Base-by-base conservation (phyloP, 2,888 invertebrate genomes). In the Nephrocerus scutellatus region DNA sequence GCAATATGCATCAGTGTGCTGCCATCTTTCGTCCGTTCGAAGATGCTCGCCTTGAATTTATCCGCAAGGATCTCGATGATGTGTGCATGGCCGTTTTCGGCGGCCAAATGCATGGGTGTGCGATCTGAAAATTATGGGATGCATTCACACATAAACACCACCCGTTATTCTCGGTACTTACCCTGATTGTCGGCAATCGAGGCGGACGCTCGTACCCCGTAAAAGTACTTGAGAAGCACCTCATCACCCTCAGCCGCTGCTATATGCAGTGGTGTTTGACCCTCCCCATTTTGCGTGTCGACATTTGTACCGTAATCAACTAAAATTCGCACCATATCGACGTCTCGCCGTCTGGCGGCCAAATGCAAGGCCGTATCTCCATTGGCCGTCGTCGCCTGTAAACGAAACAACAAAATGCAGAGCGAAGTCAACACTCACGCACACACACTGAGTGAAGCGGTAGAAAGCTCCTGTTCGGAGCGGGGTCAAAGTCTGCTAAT, bases 1-100 rank as follows among this genome's bases (percentile, higher is more conserved):
- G 98, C 97, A 46, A 98, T 93, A 66, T 98, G 98, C 88, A 98
- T 93, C 46, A 98, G 72, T 0, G 98, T 98, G 58, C 91, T 93
- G 38, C 98, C 98, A 66, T 98, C 97, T 68, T 93, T 95, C 3
- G 96, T 96, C 47, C 97, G 74, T 68, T 95, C 92, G 62, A 90
- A 84, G 55, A 96, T 90, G 50, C 95, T 93, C 3, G 96, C 95
- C 66, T 91, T 91, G 72, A 95, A 97, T 70, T 97, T 97, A 66
- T 98, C 97, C 2, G 93, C 91, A 35, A 98, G 72, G 5, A 95
- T 76, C 66, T 98, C 97, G 44, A 98, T 97, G 56, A 96, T 83
- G 36, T 81, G 80, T 2, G 96, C 96, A 65, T 96, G 92, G 0
- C 98, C 98, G 57, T 90, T 84, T 70, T 97, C 97, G 0, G 97